Evolutionary conservation across 2,797 vertebrate genomes (phyloP), one percentile per base, ranked within the genome.

Genomic region (Meda fulgida): DNA sequence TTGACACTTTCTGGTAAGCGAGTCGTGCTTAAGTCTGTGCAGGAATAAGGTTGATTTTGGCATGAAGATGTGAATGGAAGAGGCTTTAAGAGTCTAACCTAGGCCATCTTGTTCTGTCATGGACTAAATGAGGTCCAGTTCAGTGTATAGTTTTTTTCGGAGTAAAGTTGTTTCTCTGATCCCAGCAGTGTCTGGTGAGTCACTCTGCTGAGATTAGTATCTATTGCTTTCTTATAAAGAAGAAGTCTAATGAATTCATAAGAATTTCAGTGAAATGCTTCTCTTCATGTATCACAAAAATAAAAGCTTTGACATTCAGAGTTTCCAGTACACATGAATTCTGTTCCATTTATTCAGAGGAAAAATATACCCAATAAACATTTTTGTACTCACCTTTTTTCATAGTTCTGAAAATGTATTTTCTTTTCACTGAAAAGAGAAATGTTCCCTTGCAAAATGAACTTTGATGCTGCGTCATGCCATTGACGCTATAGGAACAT

Each of bases 31-130:
- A n/a, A 23, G 23, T 26, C 5, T 76, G 43, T 78, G 60, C 19
- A 21, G 55, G n/a, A 79, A 73, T 72, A 63, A 38, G 14, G 43
- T 65, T 65, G 34, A 38, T 58, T 71, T 26, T 66, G 34, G 77
- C 48, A 40, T 38, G 19, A 31, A 63, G 14, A 36, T 80, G 67
- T 46, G 16, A 31, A 84, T 36, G 43, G 38, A 69, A 79, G 26
- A 65, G 26, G 38, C 23, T 70, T 31, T 53, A 18, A 58, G 10
- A n/a, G 46, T 14, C 43, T 71, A 70, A 70, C 46, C 55, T 65
- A 65, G 43, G 66, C 34, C 26, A 43, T 83, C 67, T 69, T 71
- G 63, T 87, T 70, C 71, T 70, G 14, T 53, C 11, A 46, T 38
- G 29, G 40, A 40, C 63, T 70, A 10, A 63, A 38, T 58, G 16